These are phyloP conservation scores for Seriola aureovittata DNA, from an alignment of 2,113 vertebrate genomes.

Conservation along the genomic window DNA sequence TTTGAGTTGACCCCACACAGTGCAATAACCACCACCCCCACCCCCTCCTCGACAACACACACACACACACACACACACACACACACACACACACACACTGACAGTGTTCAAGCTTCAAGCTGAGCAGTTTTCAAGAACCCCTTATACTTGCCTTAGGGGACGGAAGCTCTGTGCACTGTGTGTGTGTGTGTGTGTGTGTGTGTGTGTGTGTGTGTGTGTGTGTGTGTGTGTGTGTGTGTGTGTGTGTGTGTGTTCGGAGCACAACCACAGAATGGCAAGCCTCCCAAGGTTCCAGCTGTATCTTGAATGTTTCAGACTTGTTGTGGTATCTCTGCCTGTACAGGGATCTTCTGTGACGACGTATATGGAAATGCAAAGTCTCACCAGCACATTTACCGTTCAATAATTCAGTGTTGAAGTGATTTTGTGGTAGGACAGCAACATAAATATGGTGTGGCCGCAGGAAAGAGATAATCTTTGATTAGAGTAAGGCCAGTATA, in stretches of 20 bases:
- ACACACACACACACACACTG: conserved; percentile 17
- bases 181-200: conserved; percentile 27
- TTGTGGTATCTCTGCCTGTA: conserved; percentile 14
- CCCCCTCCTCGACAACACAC: not conserved
- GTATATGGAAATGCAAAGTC: conserved; percentile 43
- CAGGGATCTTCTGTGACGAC: conserved; percentile 19
- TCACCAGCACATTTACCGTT: conserved; percentile 29
- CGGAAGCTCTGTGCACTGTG: conserved; percentile 27
- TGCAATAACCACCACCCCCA: not conserved
- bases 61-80: conserved; percentile 13
- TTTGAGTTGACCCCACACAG: conserved; percentile 64
- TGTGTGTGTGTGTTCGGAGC: conserved; percentile 17
- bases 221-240: conserved; percentile 18
- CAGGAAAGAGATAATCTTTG: not conserved
- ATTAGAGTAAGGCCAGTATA: not conserved
- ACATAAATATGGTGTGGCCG: conserved; percentile 17
- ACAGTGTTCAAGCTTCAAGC: conserved; percentile 46
- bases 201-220: conserved; percentile 22
- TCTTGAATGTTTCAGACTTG: conserved; percentile 61
- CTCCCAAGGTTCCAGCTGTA: conserved; percentile 65
- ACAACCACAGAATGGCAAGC: conserved; percentile 32
- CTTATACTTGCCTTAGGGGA: conserved; percentile 48
- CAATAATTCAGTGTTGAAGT: conserved; percentile 59
- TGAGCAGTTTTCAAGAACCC: conserved; percentile 51
- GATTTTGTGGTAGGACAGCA: not conserved